Evolutionary conservation across 2,113 vertebrate genomes (phyloP).

Genomic region (Microtus ochrogaster): DNA sequence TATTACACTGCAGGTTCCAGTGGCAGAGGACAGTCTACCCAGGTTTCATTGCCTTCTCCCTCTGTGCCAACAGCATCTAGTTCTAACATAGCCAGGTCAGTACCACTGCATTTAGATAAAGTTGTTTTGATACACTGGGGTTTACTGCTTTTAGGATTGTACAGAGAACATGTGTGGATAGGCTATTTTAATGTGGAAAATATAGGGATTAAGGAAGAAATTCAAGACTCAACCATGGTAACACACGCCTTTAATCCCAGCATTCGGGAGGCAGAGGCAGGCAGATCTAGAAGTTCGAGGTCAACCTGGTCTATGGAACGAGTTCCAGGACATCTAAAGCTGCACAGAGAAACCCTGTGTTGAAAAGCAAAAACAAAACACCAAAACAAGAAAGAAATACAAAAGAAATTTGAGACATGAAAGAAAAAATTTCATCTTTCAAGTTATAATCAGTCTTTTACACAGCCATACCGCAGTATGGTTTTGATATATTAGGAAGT

Average conservation of each 20-base stretch:
- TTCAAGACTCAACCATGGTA: background rate
- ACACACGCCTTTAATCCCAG: background rate
- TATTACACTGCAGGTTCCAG: background rate
- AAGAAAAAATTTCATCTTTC: too few species aligned
- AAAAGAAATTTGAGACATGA: too few species aligned
- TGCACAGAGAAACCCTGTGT: background rate
- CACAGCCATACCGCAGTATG: background rate
- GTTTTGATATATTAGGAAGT: background rate
- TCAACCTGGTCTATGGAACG: accelerated
- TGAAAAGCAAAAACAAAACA: background rate
- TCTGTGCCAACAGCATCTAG: background rate
- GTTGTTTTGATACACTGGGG: background rate
- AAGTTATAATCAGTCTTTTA: background rate
- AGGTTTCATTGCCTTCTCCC: too few species aligned
- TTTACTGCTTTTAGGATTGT: background rate
- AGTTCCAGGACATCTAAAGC: background rate
- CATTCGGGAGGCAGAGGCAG: background rate
- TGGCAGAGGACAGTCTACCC: background rate
- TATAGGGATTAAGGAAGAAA: background rate
- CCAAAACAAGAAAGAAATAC: background rate
- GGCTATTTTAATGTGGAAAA: background rate
- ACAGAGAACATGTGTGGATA: background rate
- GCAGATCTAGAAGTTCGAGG: too few species aligned
- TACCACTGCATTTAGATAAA: background rate
- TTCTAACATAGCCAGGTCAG: background rate